Evolutionary conservation across 2,797 vertebrate species (phyloP).

Genomic region (Geotrypetes seraphini): DNA sequence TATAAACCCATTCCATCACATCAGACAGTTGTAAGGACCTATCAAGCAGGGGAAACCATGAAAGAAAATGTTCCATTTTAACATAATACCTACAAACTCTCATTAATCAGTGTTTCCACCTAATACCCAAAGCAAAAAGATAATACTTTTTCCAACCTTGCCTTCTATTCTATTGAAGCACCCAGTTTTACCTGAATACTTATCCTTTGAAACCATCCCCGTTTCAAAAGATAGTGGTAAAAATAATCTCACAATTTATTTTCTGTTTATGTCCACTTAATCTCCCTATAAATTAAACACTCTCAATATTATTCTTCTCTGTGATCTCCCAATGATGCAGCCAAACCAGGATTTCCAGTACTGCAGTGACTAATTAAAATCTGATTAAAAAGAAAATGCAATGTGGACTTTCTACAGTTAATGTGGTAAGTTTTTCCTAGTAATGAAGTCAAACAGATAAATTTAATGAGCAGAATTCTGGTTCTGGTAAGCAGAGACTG

Average conservation of each 20-base stretch:
- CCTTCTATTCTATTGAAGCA: not conserved
- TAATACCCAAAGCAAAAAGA: too few relatives aligned
- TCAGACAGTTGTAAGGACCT: too few relatives aligned
- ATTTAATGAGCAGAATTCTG: not conserved
- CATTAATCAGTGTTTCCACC: not conserved
- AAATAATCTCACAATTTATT: not conserved
- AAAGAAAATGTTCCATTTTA: not conserved
- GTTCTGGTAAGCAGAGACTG: too few relatives aligned
- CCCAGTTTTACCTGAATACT: not conserved
- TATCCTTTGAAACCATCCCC: not conserved
- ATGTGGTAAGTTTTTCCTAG: constrained; percentile 24
- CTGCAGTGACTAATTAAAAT: constrained; percentile 19
- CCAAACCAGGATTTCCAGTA: constrained; percentile 14
- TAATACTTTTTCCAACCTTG: not conserved
- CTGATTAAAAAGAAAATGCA: constrained; percentile 14
- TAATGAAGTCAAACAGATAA: constrained; percentile 39
- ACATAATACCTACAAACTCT: not conserved
- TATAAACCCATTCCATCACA: too few relatives aligned
- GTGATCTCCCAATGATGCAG: constrained; percentile 6
- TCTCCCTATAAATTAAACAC: too few relatives aligned
- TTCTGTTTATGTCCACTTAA: too few relatives aligned
- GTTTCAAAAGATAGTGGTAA: not conserved
- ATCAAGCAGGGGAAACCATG: too few relatives aligned
- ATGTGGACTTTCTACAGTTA: constrained; percentile 11
- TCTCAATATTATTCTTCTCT: not conserved